Percentiles rank a stretch among this genome's conserved stretches.
Conservation (phyloP, 2,797 vertebrate species). For the Rhyacichthys aspro region DNA sequence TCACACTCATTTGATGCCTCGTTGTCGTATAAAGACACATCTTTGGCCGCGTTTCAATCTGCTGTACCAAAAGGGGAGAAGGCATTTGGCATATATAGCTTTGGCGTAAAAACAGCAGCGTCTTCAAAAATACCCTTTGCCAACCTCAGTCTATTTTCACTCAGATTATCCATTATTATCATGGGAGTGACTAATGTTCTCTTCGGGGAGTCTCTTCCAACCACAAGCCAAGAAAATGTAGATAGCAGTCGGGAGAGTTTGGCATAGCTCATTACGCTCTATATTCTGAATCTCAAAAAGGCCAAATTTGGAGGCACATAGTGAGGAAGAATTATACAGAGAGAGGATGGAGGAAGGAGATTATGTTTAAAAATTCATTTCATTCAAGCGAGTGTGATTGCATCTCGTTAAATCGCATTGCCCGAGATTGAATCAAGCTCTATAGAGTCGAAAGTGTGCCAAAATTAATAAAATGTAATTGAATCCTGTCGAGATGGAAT, state of each 20-base stretch:
- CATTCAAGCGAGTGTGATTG: constrained; percentile 70
- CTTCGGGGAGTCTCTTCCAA: constrained; percentile 47
- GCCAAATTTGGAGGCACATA: constrained; percentile 23
- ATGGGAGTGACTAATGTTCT: constrained; percentile 64
- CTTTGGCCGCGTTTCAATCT: constrained; percentile 7
- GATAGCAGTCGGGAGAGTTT: constrained; percentile 37
- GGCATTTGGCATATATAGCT: constrained; percentile 15
- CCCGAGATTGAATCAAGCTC: constrained; percentile 66
- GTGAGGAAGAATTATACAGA: constrained; percentile 42
- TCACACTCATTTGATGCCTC: constrained; percentile 12
- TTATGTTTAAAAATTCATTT: constrained; percentile 70
- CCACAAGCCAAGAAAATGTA: constrained; percentile 44
- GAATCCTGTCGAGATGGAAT: constrained; percentile 72
- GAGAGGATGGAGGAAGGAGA: constrained; percentile 29
- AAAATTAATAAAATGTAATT: constrained; percentile 78
- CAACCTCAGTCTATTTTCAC: constrained; percentile 49
- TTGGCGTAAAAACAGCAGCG: constrained; percentile 29
- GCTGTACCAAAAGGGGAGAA: constrained; percentile 8
- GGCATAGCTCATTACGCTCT: constrained; percentile 32
- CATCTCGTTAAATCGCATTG: constrained; percentile 69
- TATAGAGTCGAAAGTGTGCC: constrained; percentile 64
- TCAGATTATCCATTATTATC: constrained; percentile 57
- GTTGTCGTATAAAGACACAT: constrained; percentile 29
- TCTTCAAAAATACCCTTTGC: constrained; percentile 46
- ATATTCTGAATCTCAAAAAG: constrained; percentile 37